Conservation (phyloP, 2,113 vertebrate genomes). For the Charina bottae region DNA sequence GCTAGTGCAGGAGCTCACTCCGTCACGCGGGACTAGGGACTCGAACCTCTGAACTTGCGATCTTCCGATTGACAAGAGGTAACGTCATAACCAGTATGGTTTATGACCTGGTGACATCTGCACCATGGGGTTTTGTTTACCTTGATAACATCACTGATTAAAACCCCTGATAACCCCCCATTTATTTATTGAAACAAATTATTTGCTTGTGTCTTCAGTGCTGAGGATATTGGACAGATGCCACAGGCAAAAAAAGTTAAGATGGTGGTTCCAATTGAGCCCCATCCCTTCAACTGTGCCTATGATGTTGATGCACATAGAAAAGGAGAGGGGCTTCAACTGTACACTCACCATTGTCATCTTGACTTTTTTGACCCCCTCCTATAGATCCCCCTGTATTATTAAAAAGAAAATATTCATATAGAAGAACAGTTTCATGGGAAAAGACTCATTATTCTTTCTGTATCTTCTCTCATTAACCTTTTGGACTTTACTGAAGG, state of each 20-base stretch:
- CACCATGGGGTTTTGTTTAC: not conserved
- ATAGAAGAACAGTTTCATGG: not conserved
- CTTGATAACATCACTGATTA: not conserved
- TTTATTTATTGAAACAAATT: not conserved
- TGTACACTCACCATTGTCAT: too few species aligned
- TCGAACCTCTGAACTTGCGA: too few species aligned
- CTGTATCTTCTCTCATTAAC: too few species aligned
- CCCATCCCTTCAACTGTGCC: not conserved
- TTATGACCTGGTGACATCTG: not conserved
- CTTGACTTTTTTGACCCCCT: too few species aligned
- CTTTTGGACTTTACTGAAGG: too few species aligned
- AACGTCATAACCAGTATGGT: not conserved
- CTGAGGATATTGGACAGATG: not conserved
- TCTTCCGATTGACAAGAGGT: too few species aligned
- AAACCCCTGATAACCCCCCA: not conserved
- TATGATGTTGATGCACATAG: not conserved
- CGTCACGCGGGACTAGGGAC: too few species aligned
- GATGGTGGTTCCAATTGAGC: not conserved
- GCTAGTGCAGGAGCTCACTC: too few species aligned
- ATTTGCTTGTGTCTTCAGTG: not conserved
- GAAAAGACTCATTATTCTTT: not conserved
- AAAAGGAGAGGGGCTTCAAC: not conserved
- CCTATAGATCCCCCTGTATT: not conserved
- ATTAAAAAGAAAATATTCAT: not conserved
- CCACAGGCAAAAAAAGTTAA: not conserved